Base-by-base conservation (phyloP, 1,140 invertebrate genomes). In the Tetragnatha versicolor region DNA sequence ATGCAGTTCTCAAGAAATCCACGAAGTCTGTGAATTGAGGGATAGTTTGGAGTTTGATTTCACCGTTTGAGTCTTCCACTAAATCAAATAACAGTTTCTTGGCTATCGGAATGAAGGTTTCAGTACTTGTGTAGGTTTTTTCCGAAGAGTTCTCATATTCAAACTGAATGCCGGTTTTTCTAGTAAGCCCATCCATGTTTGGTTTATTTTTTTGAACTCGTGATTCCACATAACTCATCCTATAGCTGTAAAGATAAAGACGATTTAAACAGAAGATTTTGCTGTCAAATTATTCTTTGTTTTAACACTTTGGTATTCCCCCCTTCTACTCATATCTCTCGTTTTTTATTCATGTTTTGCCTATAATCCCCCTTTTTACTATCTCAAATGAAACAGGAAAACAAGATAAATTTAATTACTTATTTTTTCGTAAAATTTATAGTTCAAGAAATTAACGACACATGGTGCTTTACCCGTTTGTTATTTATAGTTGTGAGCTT, bases 11-110 rank as follows among this genome's bases (percentile, higher is more conserved):
- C 2, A 80, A 45, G 37, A 39, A 58, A 17, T 60, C 61, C 14
- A 80, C 70, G 9, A 80, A 75, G 25, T 75, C 31, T 27, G 49
- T 73, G n/a, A 75, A 75, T 22, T 66, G 47, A n/a, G 69, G 25
- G 20, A 80, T 45, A 7, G 61, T 73, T 2, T 20, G 29, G 22
- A 80, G 60, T 9, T 25, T 42, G 35, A 80, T 58, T 68, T 80
- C 60, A 25, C 75, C 49, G 2, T 3, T 14, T 0, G 69, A 53
- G 17, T 53, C 14, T 25, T 31, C 27, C 7, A 75, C 61, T 10
- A 80, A 39, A 6, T 75, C 69, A 5, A 39, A 51, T 3, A 80
- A 12, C 60, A 80, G 42, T 12, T 73, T 80, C 27, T 68, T 42
- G 6, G 49, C 79, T 27, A 42, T n/a, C 9, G 37, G 10, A 2